Evolutionary conservation across 1,140 invertebrate genomes (phyloP), one percentile per base, ranked within the genome.

Genomic region (Drosophila leontia): DNA sequence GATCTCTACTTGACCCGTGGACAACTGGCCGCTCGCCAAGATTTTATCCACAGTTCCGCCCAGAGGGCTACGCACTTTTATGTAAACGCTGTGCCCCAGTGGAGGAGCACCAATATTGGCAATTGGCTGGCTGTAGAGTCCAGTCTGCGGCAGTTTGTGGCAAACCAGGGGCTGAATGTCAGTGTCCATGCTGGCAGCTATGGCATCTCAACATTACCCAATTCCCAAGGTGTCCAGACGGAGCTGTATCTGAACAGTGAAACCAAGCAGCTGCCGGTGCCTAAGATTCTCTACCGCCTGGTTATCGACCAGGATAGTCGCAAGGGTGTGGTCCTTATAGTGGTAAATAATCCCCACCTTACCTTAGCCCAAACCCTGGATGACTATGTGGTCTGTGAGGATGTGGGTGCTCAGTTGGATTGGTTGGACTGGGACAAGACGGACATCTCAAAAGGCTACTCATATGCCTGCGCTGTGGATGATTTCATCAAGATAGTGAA

Each of bases 61-160:
- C 95, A 96, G 79, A 93, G 94, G 0, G 92, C 95, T 3, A 95
- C 95, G 0, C 96, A 95, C 83, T 94, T 94, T 75, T 96, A 94
- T 80, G 93, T 95, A 7, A 96, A 96, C 84, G 93, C 93, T 9
- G 94, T 94, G 11, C 95, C 95, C 0, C 95, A 91, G 75, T 96
- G 95, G 95, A 94, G 95, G 45, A 94, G 93, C n/a, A 94, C 95
- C 55, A 95, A 94, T 67, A 94, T 93, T 42, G 94, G 94, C 23
- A 96, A 96, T 83, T 96, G 95, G 95, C 92, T 93, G 35, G 79
- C 75, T 3, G 71, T 94, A 17, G 94, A 94, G 80, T 59, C 70
- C 0, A 92, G 92, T 61, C 80, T 93, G 0, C 85, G 94, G 37
- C 80, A 84, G 19, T 94, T 93, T 35, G 93, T 92, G 3, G 68